A percentile compares a stretch with the other conserved stretches of the same genome.
Evolutionary conservation across 2,113 vertebrate genomes (phyloP).

Genomic region (Malaclemys terrapin): DNA sequence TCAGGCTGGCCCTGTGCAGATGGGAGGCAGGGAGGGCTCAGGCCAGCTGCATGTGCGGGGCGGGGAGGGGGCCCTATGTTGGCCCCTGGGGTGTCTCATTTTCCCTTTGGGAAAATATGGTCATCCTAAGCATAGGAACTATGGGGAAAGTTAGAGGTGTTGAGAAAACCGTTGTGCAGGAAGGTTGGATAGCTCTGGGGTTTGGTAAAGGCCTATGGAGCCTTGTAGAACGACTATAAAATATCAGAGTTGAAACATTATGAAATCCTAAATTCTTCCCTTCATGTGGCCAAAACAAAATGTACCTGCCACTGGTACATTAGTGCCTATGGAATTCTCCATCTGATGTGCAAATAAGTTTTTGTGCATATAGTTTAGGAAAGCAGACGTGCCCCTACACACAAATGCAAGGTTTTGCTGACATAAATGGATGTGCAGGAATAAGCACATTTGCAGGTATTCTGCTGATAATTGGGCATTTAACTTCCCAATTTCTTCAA

Average conservation of each 20-base stretch:
- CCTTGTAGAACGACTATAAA: not conserved
- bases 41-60: too few relatives aligned
- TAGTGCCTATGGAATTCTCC: not conserved
- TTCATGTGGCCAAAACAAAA: not conserved
- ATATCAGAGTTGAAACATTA: not conserved
- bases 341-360: not conserved
- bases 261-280: not conserved
- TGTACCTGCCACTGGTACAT: not conserved
- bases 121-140: not conserved
- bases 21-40: too few relatives aligned
- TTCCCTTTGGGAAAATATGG: too few relatives aligned
- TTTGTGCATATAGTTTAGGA: not conserved
- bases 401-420: accelerated
- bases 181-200: not conserved
- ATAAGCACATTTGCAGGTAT: not conserved
- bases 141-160: not conserved
- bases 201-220: not conserved
- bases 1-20: too few relatives aligned
- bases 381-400: not conserved
- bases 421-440: accelerated
- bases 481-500: accelerated
- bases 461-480: not conserved
- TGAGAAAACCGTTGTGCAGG: not conserved
- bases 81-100: too few relatives aligned
- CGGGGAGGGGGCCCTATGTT: too few relatives aligned